These are phyloP conservation scores for Stomatorhinus ivindoensis DNA, from an alignment of 2,113 vertebrate genomes.

Conservation along the genomic window DNA sequence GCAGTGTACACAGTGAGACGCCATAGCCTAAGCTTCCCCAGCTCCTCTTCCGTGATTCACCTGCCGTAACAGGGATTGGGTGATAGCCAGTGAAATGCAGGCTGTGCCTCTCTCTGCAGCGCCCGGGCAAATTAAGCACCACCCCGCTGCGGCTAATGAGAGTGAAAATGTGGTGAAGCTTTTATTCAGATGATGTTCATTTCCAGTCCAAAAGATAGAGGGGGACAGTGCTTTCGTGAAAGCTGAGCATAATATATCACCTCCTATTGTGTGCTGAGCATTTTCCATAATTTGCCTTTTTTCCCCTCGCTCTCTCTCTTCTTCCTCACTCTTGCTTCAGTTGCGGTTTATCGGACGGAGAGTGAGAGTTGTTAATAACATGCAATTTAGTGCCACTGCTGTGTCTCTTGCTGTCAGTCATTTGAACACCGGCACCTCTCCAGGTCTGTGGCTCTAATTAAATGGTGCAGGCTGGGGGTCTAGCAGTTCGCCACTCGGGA, in stretches of 20 bases:
- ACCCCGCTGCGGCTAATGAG: constrained; percentile 78
- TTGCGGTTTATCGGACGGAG: constrained; percentile 7
- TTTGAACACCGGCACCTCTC: neutral
- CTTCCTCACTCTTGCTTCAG: neutral
- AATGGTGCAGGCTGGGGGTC: constrained; percentile 38
- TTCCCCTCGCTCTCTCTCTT: neutral
- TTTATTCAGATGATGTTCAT: constrained; percentile 75
- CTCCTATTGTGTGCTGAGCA: constrained; percentile 44
- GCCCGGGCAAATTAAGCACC: constrained; percentile 73
- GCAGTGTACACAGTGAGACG: constrained; percentile 69
- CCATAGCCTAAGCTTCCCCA: constrained; percentile 71
- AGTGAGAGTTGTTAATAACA: constrained; percentile 18
- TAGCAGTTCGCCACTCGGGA: constrained; percentile 19
- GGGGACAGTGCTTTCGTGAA: constrained; percentile 70
- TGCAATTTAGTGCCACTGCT: constrained; percentile 1
- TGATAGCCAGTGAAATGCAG: constrained; percentile 73
- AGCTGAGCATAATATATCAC: constrained; percentile 66
- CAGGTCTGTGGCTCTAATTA: constrained; percentile 37
- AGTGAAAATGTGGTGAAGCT: constrained; percentile 68
- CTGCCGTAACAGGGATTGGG: constrained; percentile 76
- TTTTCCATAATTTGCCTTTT: neutral
- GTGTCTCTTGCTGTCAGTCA: neutral
- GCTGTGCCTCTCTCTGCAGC: constrained; percentile 62
- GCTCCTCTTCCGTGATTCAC: constrained; percentile 79
- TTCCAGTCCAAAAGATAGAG: constrained; percentile 65